phyloP scores from a whole-genome alignment of 1,140 invertebrate species.

The Hesperophylax magnus region DNA sequence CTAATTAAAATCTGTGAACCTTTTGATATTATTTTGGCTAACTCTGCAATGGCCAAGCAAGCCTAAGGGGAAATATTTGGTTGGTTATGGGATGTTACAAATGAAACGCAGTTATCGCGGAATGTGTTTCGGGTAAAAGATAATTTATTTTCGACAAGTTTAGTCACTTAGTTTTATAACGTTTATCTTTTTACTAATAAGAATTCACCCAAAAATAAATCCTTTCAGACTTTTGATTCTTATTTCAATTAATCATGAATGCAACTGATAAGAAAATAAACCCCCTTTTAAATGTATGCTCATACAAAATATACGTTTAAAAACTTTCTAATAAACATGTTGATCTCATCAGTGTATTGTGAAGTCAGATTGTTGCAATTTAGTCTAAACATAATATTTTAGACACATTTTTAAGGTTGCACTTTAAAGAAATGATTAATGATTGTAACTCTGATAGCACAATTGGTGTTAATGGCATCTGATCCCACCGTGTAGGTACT shows the following conservation, averaged over 20 bases:
- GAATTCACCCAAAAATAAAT: not conserved
- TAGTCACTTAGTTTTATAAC: conserved; percentile 1
- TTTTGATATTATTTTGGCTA: conserved; percentile 1
- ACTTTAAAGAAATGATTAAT: no score
- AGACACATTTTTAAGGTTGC: no score
- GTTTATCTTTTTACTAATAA: not conserved
- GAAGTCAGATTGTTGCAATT: no score
- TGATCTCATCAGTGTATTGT: no score
- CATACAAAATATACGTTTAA: no score
- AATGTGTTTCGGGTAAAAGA: not conserved
- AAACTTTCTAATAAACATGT: no score
- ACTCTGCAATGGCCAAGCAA: not conserved
- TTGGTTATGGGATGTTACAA: not conserved
- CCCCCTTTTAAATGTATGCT: no score
- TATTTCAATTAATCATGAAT: no score
- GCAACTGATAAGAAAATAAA: no score
- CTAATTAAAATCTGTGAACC: not conserved
- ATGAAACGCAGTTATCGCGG: not conserved
- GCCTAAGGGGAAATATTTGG: not conserved
- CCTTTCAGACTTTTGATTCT: no score
- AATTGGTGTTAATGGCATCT: conserved; percentile 19
- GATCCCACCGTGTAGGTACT: not conserved
- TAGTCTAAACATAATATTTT: no score
- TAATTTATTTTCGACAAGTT: conserved; percentile 4
- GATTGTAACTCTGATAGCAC: not conserved